Evolutionary conservation across 2,888 invertebrate genomes (phyloP), one percentile per base, ranked within the genome.

Genomic region (Caenorhabditis wallacei): DNA sequence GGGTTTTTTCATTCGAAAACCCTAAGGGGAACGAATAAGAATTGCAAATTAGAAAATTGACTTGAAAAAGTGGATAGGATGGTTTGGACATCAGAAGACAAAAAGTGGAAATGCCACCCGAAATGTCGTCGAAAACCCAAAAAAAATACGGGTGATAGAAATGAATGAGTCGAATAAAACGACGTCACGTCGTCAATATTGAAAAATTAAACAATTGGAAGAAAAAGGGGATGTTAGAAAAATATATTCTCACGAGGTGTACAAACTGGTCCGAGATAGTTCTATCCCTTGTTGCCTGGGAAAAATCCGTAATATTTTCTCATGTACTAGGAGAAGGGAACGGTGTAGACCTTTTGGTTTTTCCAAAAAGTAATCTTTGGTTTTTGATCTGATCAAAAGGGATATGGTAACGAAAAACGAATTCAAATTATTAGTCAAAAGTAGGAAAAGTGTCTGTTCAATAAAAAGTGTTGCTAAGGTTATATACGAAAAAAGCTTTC

Each of bases 41-140:
- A 61, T 61, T 61, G 43, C 26, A 61, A 61, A 61, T 61, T 43
- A 61, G 61, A 24, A 16, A 24, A 24, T 35, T n/a, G 11, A 24
- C 35, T n/a, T 5, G 16, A 40, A 57, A 59, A 59, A 37, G 20
- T 35, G 22, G 40, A 22, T 22, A 22, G 37, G 57, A 35, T n/a
- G 26, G 35, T 30, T 8, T n/a, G n/a, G n/a, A n/a, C 30, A 30
- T 30, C 30, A 40, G 16, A 40, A 40, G 40, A 40, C 40, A 40
- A 59, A 40, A 37, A 40, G 2, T 1, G 26, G n/a, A 56, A 56
- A 56, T 35, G 30, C 56, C 56, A 56, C 35, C 35, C 18, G n/a
- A n/a, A n/a, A n/a, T n/a, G 18, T 48, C 5, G n/a, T 13, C 18
- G 2, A 18, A 48, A 18, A n/a, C 2, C 13, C 13, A 40, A 13